A percentile compares a stretch with the other conserved stretches of the same genome.
Conservation (phyloP, 2,113 vertebrate species). For the Myotis yumanensis region DNA sequence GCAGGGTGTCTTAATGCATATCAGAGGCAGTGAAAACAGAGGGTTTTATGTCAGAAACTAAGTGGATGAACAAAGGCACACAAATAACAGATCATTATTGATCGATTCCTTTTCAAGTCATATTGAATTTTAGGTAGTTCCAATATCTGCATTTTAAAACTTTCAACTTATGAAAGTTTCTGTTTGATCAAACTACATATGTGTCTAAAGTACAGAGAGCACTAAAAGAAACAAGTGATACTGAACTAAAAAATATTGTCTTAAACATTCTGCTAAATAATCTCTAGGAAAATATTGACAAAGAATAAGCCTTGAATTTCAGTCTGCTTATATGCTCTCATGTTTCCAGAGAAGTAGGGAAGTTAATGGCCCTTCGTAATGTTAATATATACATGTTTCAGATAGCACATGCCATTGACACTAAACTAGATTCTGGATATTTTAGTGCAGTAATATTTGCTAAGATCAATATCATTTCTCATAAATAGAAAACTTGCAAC, state of each 20-base stretch:
- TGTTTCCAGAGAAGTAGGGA: background rate
- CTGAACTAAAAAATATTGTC: background rate
- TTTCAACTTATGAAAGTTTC: conserved; percentile 40
- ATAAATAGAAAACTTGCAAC: background rate
- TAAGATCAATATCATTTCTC: background rate
- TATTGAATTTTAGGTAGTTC: conserved; percentile 11
- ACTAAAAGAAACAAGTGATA: background rate
- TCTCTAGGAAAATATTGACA: background rate
- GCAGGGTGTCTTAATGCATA: background rate
- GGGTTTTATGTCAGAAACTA: background rate
- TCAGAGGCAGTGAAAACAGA: background rate
- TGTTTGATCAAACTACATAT: conserved; percentile 16
- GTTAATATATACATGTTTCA: background rate
- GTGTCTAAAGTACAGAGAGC: background rate
- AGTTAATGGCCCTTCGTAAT: background rate
- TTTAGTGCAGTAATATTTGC: background rate
- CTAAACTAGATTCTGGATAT: background rate
- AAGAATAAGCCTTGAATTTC: background rate
- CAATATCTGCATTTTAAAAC: background rate
- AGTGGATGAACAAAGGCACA: conserved; percentile 12
- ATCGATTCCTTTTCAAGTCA: conserved; percentile 42
- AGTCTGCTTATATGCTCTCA: background rate
- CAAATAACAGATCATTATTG: background rate
- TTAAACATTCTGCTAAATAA: background rate
- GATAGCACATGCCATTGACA: background rate